Conservation (phyloP, 2,888 invertebrate species). For the Cetonia aurata region DNA sequence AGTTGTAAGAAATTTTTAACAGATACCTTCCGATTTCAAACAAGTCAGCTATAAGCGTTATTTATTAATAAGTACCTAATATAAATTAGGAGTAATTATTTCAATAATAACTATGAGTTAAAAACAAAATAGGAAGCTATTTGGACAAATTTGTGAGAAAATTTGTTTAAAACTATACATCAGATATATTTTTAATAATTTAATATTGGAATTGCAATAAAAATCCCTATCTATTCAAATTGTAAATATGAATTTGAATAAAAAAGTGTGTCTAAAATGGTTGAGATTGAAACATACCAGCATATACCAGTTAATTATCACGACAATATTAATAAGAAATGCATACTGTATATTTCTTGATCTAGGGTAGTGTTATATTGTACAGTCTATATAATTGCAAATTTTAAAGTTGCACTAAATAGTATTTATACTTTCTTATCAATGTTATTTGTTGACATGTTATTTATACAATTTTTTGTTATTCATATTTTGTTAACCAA, state of each 20-base stretch:
- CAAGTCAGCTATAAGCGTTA: too few species aligned
- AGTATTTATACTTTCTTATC: constrained; percentile 34
- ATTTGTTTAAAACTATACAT: too few species aligned
- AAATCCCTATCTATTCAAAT: constrained; percentile 1
- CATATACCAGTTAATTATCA: not conserved
- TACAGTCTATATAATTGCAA: constrained; percentile 27
- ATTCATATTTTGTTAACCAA: constrained; percentile 31
- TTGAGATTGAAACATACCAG: constrained; percentile 12
- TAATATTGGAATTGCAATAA: not conserved
- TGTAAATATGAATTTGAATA: constrained; percentile 3
- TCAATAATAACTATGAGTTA: too few species aligned
- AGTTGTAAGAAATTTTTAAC: too few species aligned
- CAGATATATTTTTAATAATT: too few species aligned
- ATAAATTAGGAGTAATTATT: too few species aligned
- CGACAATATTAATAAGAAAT: constrained; percentile 12
- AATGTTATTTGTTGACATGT: constrained; percentile 29
- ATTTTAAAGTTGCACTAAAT: constrained; percentile 36
- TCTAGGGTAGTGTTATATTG: constrained; percentile 30
- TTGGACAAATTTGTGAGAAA: too few species aligned
- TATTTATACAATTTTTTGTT: constrained; percentile 34
- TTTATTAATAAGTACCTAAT: too few species aligned
- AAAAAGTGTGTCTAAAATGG: not conserved
- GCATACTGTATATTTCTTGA: constrained; percentile 11
- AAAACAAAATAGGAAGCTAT: too few species aligned
- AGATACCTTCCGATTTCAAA: too few species aligned